A percentile compares a stretch with the other conserved stretches of the same genome.
Evolutionary conservation across 2,888 invertebrate genomes (phyloP).

Genomic region (Agriopis marginaria): DNA sequence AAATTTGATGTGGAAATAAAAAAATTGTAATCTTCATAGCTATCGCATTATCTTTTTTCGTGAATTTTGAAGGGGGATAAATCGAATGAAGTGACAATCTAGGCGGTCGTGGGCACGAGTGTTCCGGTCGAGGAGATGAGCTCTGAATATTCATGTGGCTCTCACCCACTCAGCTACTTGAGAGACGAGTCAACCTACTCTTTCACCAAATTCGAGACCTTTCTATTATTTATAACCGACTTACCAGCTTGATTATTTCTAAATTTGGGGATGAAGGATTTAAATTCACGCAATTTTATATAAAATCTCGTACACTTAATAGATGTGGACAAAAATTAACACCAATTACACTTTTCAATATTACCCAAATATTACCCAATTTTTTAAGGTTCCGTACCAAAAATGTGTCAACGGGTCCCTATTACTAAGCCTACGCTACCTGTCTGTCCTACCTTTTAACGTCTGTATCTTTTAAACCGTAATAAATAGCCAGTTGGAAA

Average conservation of each 20-base stretch:
- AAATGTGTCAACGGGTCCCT: too few species aligned
- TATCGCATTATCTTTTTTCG: conserved; percentile 30
- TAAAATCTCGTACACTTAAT: too few species aligned
- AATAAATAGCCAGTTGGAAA: too few species aligned
- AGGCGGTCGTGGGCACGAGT: conserved; percentile 52
- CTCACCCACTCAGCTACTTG: conserved; percentile 56
- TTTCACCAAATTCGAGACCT: conserved; percentile 56
- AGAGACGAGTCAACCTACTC: conserved; percentile 50
- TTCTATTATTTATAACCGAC: conserved; percentile 59
- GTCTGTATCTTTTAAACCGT: too few species aligned
- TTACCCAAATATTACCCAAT: too few species aligned
- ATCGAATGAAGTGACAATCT: conserved; percentile 57
- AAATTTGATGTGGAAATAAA: neutral
- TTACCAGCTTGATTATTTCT: conserved; percentile 32
- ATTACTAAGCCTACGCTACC: too few species aligned
- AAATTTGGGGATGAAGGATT: conserved; percentile 4
- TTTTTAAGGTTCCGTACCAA: too few species aligned
- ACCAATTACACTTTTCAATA: too few species aligned
- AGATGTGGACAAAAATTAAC: too few species aligned
- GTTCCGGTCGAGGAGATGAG: conserved; percentile 54
- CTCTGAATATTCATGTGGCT: conserved; percentile 70
- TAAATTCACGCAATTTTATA: conserved; percentile 8
- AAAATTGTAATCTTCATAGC: neutral
- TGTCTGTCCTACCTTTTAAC: too few species aligned
- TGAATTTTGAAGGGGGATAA: conserved; percentile 45